Evolutionary conservation across 2,113 vertebrate genomes (phyloP), one percentile per base, ranked within the genome.

Genomic region (Ranitomeya variabilis): DNA sequence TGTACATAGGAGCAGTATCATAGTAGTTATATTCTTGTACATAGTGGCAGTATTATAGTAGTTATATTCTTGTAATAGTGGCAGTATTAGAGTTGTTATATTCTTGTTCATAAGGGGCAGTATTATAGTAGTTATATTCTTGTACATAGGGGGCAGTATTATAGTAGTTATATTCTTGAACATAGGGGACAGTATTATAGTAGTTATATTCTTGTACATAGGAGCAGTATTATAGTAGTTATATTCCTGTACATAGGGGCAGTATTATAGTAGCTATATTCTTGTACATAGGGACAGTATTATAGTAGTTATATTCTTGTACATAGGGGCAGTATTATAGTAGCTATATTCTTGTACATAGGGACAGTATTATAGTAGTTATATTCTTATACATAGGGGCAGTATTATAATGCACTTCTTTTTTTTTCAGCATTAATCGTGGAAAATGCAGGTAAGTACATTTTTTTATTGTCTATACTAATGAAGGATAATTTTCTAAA

Each of bases 281-380:
- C 66, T n/a, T 67, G 21, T 23, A 67, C n/a, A 67, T 67, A 67
- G 21, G 7, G 9, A 11, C 21, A 67, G 66, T 67, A 67, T 23
- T 67, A 67, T 67, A 67, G 21, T 67, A 67, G 66, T 67, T 67
- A 67, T 67, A 67, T 23, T 67, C 66, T n/a, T 67, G 66, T 23
- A 67, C 66, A 23, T 67, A 67, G n/a, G 66, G 2, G 66, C 9
- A 67, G 21, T 67, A 67, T 67, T 67, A 67, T 21, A 64, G 62
- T 21, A 64, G 62, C 21, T 64, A 21, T 64, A 64, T 64, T 19
- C 5, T 64, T 64, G 62, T 64, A 64, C 62, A 64, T 64, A 64
- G 62, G 62, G 19, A 4, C 62, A 64, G 7, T 64, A 2, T n/a
- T n/a, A 7, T 23, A 9, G 8, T 67, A 13, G 10, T 26, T 69